Base-by-base conservation (phyloP, 2,797 vertebrate species). In the Naso thynnoides region DNA sequence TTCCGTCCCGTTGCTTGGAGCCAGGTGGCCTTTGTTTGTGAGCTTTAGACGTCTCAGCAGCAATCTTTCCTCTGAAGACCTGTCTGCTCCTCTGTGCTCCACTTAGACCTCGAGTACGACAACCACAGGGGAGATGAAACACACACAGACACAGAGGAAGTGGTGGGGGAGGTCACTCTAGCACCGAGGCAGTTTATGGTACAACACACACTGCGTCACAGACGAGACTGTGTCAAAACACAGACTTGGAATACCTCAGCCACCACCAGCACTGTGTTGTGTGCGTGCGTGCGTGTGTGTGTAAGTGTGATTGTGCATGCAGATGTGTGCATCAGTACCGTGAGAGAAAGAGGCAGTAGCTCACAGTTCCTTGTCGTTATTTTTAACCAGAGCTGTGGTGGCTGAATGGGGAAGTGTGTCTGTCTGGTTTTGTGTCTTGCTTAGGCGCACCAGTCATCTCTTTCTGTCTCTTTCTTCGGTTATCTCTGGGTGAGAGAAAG, bases 121-220 rank as follows among this genome's bases (percentile, higher is more conserved):
- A 91, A 81, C 92, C 89, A 55, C 88, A 82, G 78, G 90, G 91
- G 91, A 91, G 86, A 88, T 60, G 82, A 89, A 82, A 91, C 87
- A 68, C 82, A 83, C 73, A 74, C 63, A 88, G 66, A 82, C 80
- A 79, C 81, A 88, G 88, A 93, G 93, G 94, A 94, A 93, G 93
- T 90, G 90, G 91, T 87, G 89, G 88, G 84, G 80, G 86, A 94
- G 93, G 92, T 92, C 91, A 93, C 79, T 88, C 81, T n/a, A 74
- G 88, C 85, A 77, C 89, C 89, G 70, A 90, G 83, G 85, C 87
- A 90, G 88, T 88, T 90, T 86, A 93, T 88, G 90, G 78, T 90
- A 90, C 85, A 87, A 88, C 91, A 90, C 83, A 76, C 86, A 73
- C 79, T 90, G 91, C 93, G 90, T 95, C 94, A 94, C 86, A 90